Evolutionary conservation across 1,140 invertebrate genomes (phyloP).

Genomic region (Conus betulinus): DNA sequence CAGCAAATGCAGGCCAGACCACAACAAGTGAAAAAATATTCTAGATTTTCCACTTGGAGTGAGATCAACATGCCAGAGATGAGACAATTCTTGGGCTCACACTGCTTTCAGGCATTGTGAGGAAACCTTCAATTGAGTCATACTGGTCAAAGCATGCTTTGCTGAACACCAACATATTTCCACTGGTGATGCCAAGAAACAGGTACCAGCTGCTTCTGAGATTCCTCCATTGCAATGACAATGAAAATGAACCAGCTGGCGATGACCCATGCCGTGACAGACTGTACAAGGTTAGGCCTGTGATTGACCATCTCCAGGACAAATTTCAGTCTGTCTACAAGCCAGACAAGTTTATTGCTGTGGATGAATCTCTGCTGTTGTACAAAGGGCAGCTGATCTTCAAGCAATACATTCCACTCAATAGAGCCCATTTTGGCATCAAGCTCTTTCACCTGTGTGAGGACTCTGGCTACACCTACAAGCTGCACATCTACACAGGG

Average conservation of each 20-base stretch:
- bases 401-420: too few relatives aligned
- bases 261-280: not conserved
- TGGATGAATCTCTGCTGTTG: too few relatives aligned
- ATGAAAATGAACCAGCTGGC: not conserved
- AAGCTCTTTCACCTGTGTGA: too few relatives aligned
- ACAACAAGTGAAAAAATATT: not conserved
- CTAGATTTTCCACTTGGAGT: not conserved
- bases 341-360: too few relatives aligned
- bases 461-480: too few relatives aligned
- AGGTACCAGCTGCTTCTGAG: not conserved
- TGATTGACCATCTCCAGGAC: too few relatives aligned
- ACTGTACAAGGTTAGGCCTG: too few relatives aligned
- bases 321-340: too few relatives aligned
- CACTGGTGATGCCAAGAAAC: not conserved
- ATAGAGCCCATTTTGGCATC: too few relatives aligned
- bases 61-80: not conserved
- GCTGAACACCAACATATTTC: not conserved
- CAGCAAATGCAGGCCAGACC: too few relatives aligned
- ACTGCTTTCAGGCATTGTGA: not conserved
- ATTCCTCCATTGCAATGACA: constrained; percentile 18
- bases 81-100: not conserved
- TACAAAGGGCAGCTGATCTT: too few relatives aligned
- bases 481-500: too few relatives aligned
- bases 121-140: not conserved
- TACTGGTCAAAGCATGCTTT: not conserved